phyloP scores from a whole-genome alignment of 2,888 invertebrate genomes.

The Hemaris fuciformis region DNA sequence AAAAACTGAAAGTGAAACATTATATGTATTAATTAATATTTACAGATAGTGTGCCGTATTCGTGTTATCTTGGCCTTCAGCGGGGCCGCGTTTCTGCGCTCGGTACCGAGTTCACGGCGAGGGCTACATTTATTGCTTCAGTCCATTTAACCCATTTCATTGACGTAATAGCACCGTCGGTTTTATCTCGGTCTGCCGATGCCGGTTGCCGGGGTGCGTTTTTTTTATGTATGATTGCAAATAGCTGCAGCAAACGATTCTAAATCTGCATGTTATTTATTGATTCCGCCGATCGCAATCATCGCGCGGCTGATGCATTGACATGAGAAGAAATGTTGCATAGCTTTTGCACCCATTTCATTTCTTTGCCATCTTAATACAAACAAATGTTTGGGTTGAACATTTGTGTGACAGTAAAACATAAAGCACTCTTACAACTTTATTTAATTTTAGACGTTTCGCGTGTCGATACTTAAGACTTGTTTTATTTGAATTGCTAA shows the following conservation, averaged over 20 bases:
- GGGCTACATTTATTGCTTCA: slow-evolving; percentile 68
- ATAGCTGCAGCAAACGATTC: slow-evolving; percentile 21
- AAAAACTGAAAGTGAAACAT: slow-evolving; percentile 34
- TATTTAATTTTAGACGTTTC: not conserved
- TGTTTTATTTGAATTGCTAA: not conserved
- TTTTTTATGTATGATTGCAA: slow-evolving; percentile 24
- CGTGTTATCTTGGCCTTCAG: slow-evolving; percentile 49
- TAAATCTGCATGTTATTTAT: slow-evolving; percentile 25
- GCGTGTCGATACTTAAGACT: not conserved
- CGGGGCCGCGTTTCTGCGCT: slow-evolving; percentile 43
- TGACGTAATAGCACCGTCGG: slow-evolving; percentile 60
- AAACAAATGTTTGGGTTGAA: not conserved
- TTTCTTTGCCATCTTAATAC: not conserved
- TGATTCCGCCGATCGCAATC: slow-evolving; percentile 14
- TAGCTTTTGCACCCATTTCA: not conserved
- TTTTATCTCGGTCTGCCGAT: slow-evolving; percentile 42
- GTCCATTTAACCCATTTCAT: slow-evolving; percentile 71
- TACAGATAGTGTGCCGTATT: slow-evolving; percentile 28
- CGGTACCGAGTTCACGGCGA: slow-evolving; percentile 66
- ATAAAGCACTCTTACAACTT: not conserved
- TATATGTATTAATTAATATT: slow-evolving; percentile 38
- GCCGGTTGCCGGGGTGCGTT: slow-evolving; percentile 31
- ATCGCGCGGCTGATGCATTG: slow-evolving; percentile 7
- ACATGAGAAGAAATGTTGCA: not conserved
- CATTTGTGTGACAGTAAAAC: not conserved